Conservation (phyloP, 1,140 invertebrate species). For the Aphelinus certus region DNA sequence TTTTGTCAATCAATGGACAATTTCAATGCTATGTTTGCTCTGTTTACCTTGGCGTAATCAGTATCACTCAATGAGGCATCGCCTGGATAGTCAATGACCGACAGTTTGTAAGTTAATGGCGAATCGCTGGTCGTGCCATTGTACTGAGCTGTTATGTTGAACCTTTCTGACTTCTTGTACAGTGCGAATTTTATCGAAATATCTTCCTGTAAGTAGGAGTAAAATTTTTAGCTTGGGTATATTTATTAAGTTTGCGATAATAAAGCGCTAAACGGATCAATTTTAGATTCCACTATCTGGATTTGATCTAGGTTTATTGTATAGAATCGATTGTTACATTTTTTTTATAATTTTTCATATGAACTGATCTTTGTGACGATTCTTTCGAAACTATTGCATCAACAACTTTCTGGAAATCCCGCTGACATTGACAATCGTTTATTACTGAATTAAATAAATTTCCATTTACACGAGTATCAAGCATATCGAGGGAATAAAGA, state of each 20-base stretch:
- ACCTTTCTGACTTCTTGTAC: conserved; percentile 44
- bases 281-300: too few relatives aligned
- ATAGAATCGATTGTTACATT: too few relatives aligned
- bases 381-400: too few relatives aligned
- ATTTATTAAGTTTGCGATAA: neutral
- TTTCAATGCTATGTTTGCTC: conserved; percentile 1
- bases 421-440: too few relatives aligned
- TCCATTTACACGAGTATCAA: too few relatives aligned
- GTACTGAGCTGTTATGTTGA: conserved; percentile 30
- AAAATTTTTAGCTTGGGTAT: neutral
- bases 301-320: too few relatives aligned
- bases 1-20: conserved; percentile 32
- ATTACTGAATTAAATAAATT: too few relatives aligned
- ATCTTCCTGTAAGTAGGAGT: conserved; percentile 44
- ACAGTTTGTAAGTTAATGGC: conserved; percentile 46
- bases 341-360: too few relatives aligned
- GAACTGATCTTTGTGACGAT: too few relatives aligned
- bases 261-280: too few relatives aligned
- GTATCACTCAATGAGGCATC: conserved; percentile 65
- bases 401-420: too few relatives aligned
- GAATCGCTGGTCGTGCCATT: conserved; percentile 17
- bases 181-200: conserved; percentile 42
- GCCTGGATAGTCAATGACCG: conserved; percentile 64
- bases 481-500: too few relatives aligned
- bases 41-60: conserved; percentile 65